phyloP scores from a whole-genome alignment of 2,888 invertebrate genomes.

The Nymphalis c-album region DNA sequence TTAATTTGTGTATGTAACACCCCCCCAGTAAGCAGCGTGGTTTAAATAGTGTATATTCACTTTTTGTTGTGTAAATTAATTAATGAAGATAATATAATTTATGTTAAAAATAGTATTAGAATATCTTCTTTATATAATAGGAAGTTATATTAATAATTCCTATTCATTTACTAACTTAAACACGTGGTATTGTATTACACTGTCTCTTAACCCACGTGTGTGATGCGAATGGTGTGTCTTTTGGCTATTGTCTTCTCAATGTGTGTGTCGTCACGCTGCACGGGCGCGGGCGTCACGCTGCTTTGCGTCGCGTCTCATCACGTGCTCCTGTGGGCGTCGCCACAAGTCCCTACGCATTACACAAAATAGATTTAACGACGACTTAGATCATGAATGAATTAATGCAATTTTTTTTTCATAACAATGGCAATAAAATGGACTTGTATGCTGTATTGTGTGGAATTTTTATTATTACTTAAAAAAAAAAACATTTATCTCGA shows the following conservation, averaged over 20 bases:
- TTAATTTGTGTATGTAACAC: too few relatives aligned
- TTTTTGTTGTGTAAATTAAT: too few relatives aligned
- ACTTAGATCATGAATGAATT: constrained; percentile 13
- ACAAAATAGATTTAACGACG: constrained; percentile 24
- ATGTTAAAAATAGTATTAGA: too few relatives aligned
- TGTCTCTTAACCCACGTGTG: neutral
- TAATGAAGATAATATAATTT: too few relatives aligned
- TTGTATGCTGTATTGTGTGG: neutral
- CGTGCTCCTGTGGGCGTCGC: constrained; percentile 40
- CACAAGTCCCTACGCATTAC: constrained; percentile 38
- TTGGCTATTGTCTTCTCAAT: constrained; percentile 25
- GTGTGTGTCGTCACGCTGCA: constrained; percentile 48
- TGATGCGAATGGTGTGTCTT: neutral
- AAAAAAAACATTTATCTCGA: too few relatives aligned
- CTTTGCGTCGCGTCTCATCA: constrained; percentile 46
- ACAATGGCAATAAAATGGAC: neutral
- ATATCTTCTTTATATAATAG: neutral
- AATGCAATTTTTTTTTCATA: neutral
- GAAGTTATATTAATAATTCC: neutral
- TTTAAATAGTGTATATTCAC: too few relatives aligned
- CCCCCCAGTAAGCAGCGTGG: too few relatives aligned
- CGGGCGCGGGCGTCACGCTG: constrained; percentile 63
- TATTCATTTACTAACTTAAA: neutral
- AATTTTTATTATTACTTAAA: too few relatives aligned
- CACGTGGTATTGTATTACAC: constrained; percentile 4